Evolutionary conservation across 1,140 invertebrate genomes (phyloP).

Genomic region (Brachystomella parvula): DNA sequence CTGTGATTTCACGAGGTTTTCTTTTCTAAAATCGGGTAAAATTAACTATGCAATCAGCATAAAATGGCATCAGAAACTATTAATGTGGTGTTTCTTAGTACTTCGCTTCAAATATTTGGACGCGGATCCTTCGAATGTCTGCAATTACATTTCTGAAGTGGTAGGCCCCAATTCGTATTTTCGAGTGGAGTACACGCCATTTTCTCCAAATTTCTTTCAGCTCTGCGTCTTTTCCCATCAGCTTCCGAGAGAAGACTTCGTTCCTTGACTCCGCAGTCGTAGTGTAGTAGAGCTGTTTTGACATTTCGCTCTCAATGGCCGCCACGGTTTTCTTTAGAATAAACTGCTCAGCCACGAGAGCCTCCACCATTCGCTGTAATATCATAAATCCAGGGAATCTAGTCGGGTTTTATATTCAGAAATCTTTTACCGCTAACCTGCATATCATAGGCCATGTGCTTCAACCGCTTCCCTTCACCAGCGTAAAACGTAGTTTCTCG

Average conservation of each 20-base stretch:
- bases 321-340: constrained; percentile 16
- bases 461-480: constrained; percentile 17
- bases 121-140: constrained; percentile 26
- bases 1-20: not conserved
- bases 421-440: no score
- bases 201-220: constrained; percentile 22
- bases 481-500: constrained; percentile 26
- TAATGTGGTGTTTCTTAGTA: not conserved
- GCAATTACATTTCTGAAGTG: constrained; percentile 27
- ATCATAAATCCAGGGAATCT: no score
- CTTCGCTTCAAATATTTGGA: constrained; percentile 20
- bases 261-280: constrained; percentile 18
- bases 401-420: no score
- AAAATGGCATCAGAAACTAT: not conserved
- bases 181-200: constrained; percentile 30
- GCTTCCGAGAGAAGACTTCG: constrained; percentile 12
- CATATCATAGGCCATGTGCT: constrained; percentile 22
- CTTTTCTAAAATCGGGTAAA: constrained; percentile 8
- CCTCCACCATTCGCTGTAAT: constrained; percentile 14
- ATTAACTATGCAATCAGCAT: not conserved
- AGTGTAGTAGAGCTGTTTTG: constrained; percentile 22
- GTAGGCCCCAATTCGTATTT: constrained; percentile 31
- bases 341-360: constrained; percentile 26
- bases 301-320: constrained; percentile 19
- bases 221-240: constrained; percentile 25